Evolutionary conservation across 2,888 invertebrate species (phyloP), one percentile per base, ranked within the genome.

Genomic region (Maniola hyperantus): DNA sequence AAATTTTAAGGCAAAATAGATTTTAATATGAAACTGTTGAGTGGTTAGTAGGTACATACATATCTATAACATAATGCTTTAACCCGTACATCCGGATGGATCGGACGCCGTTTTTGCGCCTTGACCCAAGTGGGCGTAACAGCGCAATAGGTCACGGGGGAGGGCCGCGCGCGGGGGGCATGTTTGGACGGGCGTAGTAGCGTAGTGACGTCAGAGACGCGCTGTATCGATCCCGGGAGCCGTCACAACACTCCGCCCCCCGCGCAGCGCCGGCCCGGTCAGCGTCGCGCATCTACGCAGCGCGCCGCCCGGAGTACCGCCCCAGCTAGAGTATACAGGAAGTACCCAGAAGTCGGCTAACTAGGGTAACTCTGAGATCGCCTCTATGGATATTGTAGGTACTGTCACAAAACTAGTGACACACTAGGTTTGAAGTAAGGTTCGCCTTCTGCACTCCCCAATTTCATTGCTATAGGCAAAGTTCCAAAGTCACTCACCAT

Each of bases 181-280:
- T 89, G 90, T 90, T 91, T 91, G 89, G 89, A 85, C 87, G 88
- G 88, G 88, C 84, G 89, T 91, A 91, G 91, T 91, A 91, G 87
- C 88, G 91, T 92, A 90, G 85, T 91, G 92, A 91, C 91, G 92
- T 92, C 91, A 91, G 79, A 70, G 85, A 79, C 87, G 83, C 81
- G 83, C 84, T 79, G 77, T 89, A 89, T 89, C 89, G 89, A 90
- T 86, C 88, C 82, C 75, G 74, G 73, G 75, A 78, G 85, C 90
- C 90, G 89, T 89, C 89, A 91, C 79, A 91, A 90, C 88, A 89
- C 84, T 81, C 87, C 84, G 75, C 82, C 76, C 78, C 75, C 71
- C 74, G 75, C 74, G 68, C 72, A 65, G 44, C 74, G 71, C 74
- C 76, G 26, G 15, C 70, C 77, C 75, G 53, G 67, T 42, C 62